Percentiles rank a stretch among this genome's conserved stretches.
These are phyloP conservation scores for Rhegmatorhina hoffmannsi DNA, from an alignment of 2,113 vertebrate genomes.

Conservation along the genomic window DNA sequence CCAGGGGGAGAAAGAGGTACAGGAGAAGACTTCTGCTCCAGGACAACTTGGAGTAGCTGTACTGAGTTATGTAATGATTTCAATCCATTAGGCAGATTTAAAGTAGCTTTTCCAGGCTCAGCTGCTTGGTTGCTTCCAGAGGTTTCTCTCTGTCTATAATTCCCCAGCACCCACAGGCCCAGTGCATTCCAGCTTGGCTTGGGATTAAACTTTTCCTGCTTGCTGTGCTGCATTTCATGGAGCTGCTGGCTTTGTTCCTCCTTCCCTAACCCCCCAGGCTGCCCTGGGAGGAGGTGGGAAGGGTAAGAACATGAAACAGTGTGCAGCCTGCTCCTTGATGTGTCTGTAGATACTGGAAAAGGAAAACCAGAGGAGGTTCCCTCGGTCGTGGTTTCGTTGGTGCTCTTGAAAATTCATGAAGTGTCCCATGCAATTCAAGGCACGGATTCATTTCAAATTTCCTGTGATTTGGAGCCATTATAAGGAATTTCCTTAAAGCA, in stretches of 20 bases:
- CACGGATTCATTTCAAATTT: neutral
- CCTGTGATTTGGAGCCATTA: neutral
- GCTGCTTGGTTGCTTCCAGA: neutral
- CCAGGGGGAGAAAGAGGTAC: neutral
- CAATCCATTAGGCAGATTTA: neutral
- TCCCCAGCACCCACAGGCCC: neutral
- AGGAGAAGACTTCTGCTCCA: neutral
- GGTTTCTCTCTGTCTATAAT: neutral
- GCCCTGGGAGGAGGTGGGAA: neutral
- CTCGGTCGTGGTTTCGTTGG: neutral
- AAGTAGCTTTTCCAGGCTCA: neutral
- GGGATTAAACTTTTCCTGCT: neutral
- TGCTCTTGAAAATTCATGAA: slow-evolving; percentile 31
- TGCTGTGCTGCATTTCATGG: neutral
- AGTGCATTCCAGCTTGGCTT: neutral
- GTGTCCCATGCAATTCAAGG: neutral
- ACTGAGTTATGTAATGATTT: neutral
- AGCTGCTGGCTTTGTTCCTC: neutral
- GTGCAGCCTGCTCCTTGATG: neutral
- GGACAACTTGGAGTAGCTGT: neutral
- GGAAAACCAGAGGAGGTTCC: neutral
- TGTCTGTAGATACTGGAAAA: slow-evolving; percentile 1
- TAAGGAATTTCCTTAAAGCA: neutral
- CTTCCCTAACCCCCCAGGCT: neutral
- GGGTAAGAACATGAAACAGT: neutral